A percentile compares a stretch with the other conserved stretches of the same genome.
Evolutionary conservation across 2,797 vertebrate species (phyloP).

Genomic region (Pangasius djambal): DNA sequence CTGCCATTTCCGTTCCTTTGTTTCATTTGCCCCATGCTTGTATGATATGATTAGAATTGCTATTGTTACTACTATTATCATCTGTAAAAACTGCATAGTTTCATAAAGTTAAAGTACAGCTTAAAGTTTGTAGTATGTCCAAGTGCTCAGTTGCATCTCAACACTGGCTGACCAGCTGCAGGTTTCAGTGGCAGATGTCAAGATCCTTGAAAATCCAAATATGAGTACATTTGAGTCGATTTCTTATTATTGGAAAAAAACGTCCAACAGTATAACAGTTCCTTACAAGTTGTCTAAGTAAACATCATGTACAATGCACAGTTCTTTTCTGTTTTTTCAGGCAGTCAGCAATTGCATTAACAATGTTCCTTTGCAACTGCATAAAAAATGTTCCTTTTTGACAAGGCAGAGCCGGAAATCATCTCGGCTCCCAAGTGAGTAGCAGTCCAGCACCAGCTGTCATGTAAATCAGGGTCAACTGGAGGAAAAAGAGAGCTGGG

Average conservation of each 20-base stretch:
- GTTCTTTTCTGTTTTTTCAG: not conserved
- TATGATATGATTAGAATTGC: not conserved
- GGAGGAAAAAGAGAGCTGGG: conserved; percentile 4
- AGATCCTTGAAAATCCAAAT: not conserved
- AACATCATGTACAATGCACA: not conserved
- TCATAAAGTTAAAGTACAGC: not conserved
- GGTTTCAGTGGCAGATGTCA: not conserved
- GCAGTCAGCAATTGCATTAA: not conserved
- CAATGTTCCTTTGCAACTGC: not conserved
- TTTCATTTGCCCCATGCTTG: not conserved
- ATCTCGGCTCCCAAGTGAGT: conserved; percentile 1
- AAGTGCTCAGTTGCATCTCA: not conserved
- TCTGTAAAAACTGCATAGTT: not conserved
- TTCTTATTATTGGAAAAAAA: not conserved
- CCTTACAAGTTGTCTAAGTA: conserved; percentile 3
- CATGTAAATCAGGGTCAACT: conserved; percentile 29
- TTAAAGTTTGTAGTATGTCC: not conserved
- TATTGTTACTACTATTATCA: not conserved
- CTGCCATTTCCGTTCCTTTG: not conserved
- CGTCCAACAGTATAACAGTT: not conserved
- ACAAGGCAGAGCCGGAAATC: conserved; percentile 13
- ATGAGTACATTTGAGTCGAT: not conserved
- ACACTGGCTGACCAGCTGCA: not conserved
- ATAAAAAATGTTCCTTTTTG: conserved; percentile 10
- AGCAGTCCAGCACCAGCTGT: conserved; percentile 17